Conservation (phyloP, 1,140 invertebrate species). For the Scaptomyza montana region DNA sequence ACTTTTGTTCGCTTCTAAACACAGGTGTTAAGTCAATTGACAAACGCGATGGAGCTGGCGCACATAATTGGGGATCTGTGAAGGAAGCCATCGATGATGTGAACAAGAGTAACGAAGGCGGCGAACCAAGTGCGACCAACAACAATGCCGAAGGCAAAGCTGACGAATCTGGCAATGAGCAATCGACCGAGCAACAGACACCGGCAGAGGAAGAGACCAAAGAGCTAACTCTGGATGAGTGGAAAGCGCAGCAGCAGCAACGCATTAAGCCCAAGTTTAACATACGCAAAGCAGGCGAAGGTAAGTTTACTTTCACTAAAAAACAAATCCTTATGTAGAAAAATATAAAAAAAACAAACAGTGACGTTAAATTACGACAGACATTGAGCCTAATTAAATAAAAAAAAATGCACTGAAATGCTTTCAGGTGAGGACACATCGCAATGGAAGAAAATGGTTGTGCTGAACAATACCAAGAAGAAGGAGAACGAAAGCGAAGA, state of each 20-base stretch:
- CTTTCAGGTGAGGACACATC: slow-evolving; percentile 89
- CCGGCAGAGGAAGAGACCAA: slow-evolving; percentile 89
- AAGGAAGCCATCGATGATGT: slow-evolving; percentile 94
- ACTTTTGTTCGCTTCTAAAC: background rate
- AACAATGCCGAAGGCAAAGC: slow-evolving; percentile 63
- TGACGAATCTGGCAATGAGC: slow-evolving; percentile 84
- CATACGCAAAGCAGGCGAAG: slow-evolving; percentile 95
- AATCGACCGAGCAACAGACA: slow-evolving; percentile 84
- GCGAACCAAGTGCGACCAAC: slow-evolving; percentile 79
- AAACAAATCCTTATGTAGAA: background rate
- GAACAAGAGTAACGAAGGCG: slow-evolving; percentile 85
- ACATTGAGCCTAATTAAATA: background rate
- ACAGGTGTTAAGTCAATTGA: slow-evolving; percentile 95
- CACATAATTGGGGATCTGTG: slow-evolving; percentile 97
- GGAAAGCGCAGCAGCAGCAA: slow-evolving; percentile 91
- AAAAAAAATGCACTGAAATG: no score
- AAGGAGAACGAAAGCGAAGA: slow-evolving; percentile 87
- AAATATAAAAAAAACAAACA: no score
- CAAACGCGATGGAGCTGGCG: slow-evolving; percentile 96
- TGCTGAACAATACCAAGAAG: slow-evolving; percentile 79
- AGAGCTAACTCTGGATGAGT: slow-evolving; percentile 94
- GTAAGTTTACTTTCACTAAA: slow-evolving; percentile 29
- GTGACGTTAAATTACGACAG: background rate
- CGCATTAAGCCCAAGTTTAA: slow-evolving; percentile 93
- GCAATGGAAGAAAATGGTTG: slow-evolving; percentile 96